Conservation (phyloP, 2,888 invertebrate species). For the Epistrophe grossulariae region DNA sequence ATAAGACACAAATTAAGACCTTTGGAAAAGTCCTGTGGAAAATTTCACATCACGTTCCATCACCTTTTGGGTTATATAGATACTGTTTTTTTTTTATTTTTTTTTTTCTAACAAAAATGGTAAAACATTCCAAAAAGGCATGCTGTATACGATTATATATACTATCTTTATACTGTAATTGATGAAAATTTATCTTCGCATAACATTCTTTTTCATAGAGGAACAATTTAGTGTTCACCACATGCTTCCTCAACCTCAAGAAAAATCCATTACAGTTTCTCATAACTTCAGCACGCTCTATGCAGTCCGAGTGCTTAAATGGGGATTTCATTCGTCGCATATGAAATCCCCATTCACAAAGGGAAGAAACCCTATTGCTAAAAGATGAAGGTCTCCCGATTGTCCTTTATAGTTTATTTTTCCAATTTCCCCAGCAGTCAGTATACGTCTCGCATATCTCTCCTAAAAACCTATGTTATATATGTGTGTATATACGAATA, state of each 20-base stretch:
- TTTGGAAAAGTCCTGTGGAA: slow-evolving; percentile 16
- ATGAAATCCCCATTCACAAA: slow-evolving; percentile 42
- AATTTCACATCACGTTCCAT: slow-evolving; percentile 67
- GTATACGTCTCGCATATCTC: neutral
- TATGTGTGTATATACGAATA: neutral
- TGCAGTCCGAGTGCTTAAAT: slow-evolving; percentile 32
- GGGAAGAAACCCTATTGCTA: neutral
- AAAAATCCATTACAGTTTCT: slow-evolving; percentile 51
- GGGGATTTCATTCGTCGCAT: slow-evolving; percentile 48
- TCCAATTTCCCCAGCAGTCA: slow-evolving; percentile 46
- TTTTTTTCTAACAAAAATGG: slow-evolving; percentile 20
- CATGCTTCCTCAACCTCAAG: slow-evolving; percentile 38
- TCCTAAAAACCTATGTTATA: fast-evolving
- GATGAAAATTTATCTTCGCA: slow-evolving; percentile 67
- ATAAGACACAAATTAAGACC: slow-evolving; percentile 23
- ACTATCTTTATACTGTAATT: slow-evolving; percentile 53
- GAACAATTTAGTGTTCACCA: slow-evolving; percentile 51
- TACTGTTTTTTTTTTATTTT: neutral
- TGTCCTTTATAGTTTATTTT: slow-evolving; percentile 43
- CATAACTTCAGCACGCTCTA: slow-evolving; percentile 50
- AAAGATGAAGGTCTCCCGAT: slow-evolving; percentile 50
- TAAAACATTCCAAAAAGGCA: slow-evolving; percentile 20
- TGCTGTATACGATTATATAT: neutral
- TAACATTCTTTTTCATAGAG: slow-evolving; percentile 46
- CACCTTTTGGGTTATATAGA: slow-evolving; percentile 28